Evolutionary conservation across 1,140 invertebrate species (phyloP), one percentile per base, ranked within the genome.

Genomic region (Ectropis grisescens): DNA sequence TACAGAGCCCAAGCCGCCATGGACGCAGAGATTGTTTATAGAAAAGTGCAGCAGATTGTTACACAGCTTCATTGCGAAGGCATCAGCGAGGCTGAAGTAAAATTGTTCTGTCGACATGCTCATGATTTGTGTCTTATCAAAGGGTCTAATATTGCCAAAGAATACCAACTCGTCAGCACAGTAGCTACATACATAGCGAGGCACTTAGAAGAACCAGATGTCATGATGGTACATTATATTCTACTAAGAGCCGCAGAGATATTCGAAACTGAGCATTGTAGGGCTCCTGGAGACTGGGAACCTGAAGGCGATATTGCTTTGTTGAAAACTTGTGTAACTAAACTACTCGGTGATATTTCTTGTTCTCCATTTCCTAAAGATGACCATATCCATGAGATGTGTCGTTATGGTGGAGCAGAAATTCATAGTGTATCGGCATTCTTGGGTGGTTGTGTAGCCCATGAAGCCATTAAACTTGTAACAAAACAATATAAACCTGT

Each of bases 391-490:
- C 96, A 98, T 82, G 97, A 98, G 84, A 92, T 98, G 80, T 96
- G 94, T 67, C 78, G 91, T 26, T 99, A 95, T 83, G 97, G 97
- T 27, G 96, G 94, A 10, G 88, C 93, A 4, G 97, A 99, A 82
- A 79, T 98, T 24, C 97, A 99, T 82, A 93, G 95, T 15, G 87
- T 99, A n/a, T 95, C 97, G 13, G 91, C 97, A 5, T 96, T 96
- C 74, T 85, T 99, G 37, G 94, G 92, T 48, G 98, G 97, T 1
- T 92, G 94, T 66, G 92, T 91, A 23, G 96, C 97, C 8, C 98
- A 99, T 57, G 98, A 99, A 85, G 89, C 90, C 2, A 98, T 99
- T 36, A 99, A 99, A 85, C 84, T 99, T n/a, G 88, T 98, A 27
- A 99, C 98, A 1, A 88, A 89, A 56, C 98, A 99, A 82, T 99